A percentile compares a stretch with the other conserved stretches of the same genome.
phyloP scores from a whole-genome alignment of 2,797 vertebrate genomes.

The Clarias pachynema region DNA sequence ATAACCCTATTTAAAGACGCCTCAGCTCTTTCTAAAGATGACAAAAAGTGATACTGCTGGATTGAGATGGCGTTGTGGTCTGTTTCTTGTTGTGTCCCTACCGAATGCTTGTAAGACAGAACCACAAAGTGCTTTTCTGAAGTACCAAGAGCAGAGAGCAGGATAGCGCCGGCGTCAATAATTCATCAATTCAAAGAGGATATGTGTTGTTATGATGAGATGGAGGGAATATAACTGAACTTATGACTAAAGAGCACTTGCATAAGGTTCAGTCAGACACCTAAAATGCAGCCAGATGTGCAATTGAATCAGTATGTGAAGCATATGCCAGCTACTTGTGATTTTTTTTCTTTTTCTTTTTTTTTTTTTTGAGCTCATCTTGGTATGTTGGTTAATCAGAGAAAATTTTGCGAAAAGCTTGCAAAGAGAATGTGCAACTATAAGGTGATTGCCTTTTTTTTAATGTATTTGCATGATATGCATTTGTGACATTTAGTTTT shows the following conservation, averaged over 20 bases:
- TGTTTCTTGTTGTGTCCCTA: conserved; percentile 4
- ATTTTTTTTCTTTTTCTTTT: background rate
- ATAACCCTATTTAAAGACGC: conserved; percentile 20
- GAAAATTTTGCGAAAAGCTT: background rate
- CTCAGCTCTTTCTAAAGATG: background rate
- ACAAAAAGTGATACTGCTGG: background rate
- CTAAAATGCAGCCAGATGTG: background rate
- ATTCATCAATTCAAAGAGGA: conserved; percentile 35
- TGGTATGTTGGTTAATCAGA: background rate
- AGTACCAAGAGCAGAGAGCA: conserved; percentile 25
- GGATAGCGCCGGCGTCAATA: conserved; percentile 37
- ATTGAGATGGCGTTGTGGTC: conserved; percentile 7
- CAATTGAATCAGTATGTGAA: conserved; percentile 15
- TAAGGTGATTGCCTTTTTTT: background rate
- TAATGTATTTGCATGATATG: background rate
- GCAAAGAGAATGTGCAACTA: background rate
- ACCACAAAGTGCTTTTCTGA: conserved; percentile 27
- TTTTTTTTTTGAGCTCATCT: background rate
- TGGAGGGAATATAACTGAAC: conserved; percentile 25
- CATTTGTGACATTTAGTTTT: background rate
- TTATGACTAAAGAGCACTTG: conserved; percentile 9
- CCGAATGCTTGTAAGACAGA: conserved; percentile 6
- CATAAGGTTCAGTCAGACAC: background rate
- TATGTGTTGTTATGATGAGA: conserved; percentile 22
- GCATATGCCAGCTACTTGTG: conserved; percentile 12